Conservation (phyloP, 2,888 invertebrate genomes). For the Pristionchus mayeri region DNA sequence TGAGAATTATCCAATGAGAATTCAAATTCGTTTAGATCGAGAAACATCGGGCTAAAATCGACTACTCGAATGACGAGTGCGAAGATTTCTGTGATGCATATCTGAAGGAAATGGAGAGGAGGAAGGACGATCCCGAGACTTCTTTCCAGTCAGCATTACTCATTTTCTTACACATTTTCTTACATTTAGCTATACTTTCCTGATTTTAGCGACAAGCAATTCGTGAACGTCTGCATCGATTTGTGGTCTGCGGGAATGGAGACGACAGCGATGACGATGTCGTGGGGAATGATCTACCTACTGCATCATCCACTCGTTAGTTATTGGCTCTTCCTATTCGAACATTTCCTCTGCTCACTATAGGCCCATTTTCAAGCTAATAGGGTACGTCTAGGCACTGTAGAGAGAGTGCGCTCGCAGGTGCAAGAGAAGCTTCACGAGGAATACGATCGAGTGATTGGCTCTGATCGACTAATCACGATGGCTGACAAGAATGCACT, state of each 20-base stretch:
- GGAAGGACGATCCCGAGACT: background rate
- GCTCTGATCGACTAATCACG: slow-evolving; percentile 54
- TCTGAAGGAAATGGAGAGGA: slow-evolving; percentile 46
- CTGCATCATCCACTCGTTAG: slow-evolving; percentile 45
- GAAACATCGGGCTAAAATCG: slow-evolving; percentile 13
- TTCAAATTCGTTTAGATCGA: slow-evolving; percentile 18
- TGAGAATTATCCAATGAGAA: background rate
- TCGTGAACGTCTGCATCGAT: slow-evolving; percentile 53
- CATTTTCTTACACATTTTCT: too few species aligned
- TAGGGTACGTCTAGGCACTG: too few species aligned
- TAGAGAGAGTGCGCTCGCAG: too few species aligned
- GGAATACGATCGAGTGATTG: slow-evolving; percentile 56
- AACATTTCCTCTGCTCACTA: too few species aligned
- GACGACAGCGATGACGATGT: slow-evolving; percentile 60
- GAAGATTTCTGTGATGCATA: slow-evolving; percentile 46
- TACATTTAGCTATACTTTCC: too few species aligned
- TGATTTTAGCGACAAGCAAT: slow-evolving; percentile 34
- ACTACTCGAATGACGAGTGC: slow-evolving; percentile 33
- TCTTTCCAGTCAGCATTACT: background rate
- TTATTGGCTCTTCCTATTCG: background rate
- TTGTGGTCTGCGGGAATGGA: slow-evolving; percentile 66
- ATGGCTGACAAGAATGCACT: slow-evolving; percentile 52
- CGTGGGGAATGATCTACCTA: slow-evolving; percentile 59
- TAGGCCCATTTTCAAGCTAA: too few species aligned
- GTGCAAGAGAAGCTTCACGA: slow-evolving; percentile 56